Evolutionary conservation across 2,888 invertebrate genomes (phyloP), one percentile per base, ranked within the genome.

Genomic region (Pomacea canaliculata): DNA sequence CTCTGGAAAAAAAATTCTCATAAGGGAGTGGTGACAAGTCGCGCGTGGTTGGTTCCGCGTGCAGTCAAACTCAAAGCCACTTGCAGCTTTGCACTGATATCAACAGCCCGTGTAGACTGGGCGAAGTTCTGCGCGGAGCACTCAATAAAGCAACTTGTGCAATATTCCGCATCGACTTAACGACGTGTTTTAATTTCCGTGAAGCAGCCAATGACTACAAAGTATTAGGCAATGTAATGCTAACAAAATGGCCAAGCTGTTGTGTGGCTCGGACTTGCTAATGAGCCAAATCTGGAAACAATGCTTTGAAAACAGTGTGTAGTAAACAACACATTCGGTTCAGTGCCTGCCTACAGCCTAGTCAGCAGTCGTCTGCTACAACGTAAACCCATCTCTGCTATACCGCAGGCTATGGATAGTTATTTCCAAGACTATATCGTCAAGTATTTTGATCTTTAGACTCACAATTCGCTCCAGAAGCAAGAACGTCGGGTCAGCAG

Each of bases 181-280:
- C 68, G 19, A 37, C 68, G 18, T 27, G 68, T 19, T 74, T 74
- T 74, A 74, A 74, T 74, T 74, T 74, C 69, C 59, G 56, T 68
- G 73, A 73, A 73, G 73, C 74, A 74, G 67, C 74, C 74, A 74
- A 74, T 74, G 74, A 74, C 74, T 68, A 46, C 27, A 59, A 62
- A 74, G 69, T 67, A 56, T 74, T 74, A 74, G 68, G 74, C 68
- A 69, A 74, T 74, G 46, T 68, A 74, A 69, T 49, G 67, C 74
- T 68, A 74, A 69, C 69, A 69, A 37, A 74, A 74, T 74, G 69
- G 59, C 63, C 62, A 66, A 62, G 74, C 74, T 74, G 69, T 68
- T 23, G 67, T 69, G 74, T 69, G 74, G 74, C 27, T 49, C 62
- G 60, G 51, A 74, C 74, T 74, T 74, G 68, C 74, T 74, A 74